Percentiles rank a stretch among this genome's conserved stretches.
phyloP scores from a whole-genome alignment of 2,888 invertebrate species.

The Latheticus oryzae region DNA sequence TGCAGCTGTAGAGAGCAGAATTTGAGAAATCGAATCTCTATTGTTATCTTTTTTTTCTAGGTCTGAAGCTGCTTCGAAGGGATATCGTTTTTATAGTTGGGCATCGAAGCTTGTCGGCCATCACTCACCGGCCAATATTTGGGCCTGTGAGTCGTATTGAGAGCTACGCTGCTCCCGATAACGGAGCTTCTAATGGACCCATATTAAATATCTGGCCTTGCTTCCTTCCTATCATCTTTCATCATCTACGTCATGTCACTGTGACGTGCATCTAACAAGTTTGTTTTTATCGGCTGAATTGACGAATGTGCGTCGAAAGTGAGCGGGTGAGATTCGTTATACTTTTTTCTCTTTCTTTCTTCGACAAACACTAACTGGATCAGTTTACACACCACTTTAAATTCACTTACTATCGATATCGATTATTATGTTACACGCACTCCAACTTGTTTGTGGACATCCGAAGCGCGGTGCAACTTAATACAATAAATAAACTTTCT shows the following conservation, averaged over 20 bases:
- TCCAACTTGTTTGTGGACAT: slow-evolving; percentile 32
- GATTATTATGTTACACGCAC: slow-evolving; percentile 42
- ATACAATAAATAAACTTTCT: no score
- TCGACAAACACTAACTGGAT: slow-evolving; percentile 43
- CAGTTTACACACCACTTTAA: slow-evolving; percentile 53
- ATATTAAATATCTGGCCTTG: slow-evolving; percentile 61
- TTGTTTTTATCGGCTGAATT: slow-evolving; percentile 52
- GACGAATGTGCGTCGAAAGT: slow-evolving; percentile 27
- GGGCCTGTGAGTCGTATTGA: slow-evolving; percentile 27
- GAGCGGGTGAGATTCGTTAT: slow-evolving; percentile 29
- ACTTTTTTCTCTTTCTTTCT: slow-evolving; percentile 26
- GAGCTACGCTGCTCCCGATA: slow-evolving; percentile 45
- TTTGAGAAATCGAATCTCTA: slow-evolving; percentile 39
- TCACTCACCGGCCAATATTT: slow-evolving; percentile 47
- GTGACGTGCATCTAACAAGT: slow-evolving; percentile 54
- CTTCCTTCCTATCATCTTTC: slow-evolving; percentile 62
- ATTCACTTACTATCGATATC: slow-evolving; percentile 51
- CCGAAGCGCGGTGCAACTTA: slow-evolving; percentile 19
- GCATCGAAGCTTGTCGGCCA: slow-evolving; percentile 41
- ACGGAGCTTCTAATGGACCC: slow-evolving; percentile 60
- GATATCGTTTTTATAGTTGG: slow-evolving; percentile 52
- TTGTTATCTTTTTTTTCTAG: slow-evolving; percentile 39
- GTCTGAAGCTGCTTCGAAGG: slow-evolving; percentile 32
- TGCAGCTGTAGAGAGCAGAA: slow-evolving; percentile 27
- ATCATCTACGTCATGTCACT: slow-evolving; percentile 59